Percentiles rank a stretch among this genome's conserved stretches.
These are phyloP conservation scores for Crenichthys baileyi DNA, from an alignment of 2,797 vertebrate genomes.

Conservation along the genomic window DNA sequence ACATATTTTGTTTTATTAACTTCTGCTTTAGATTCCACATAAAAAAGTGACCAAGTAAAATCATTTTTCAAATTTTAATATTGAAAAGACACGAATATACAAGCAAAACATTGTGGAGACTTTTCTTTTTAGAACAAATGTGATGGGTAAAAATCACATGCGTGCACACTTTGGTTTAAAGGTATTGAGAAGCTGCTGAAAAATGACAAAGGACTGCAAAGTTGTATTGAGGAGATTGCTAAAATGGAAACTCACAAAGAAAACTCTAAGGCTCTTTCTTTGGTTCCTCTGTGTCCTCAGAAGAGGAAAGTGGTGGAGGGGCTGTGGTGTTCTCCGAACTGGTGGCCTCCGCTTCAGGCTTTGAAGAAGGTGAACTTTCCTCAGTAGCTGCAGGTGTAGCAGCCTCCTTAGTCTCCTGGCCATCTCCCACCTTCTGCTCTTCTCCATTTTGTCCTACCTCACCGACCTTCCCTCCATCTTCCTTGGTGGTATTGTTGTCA, in stretches of 20 bases:
- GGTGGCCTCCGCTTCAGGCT: conserved; percentile 17
- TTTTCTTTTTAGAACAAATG: neutral
- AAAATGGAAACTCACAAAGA: conserved; percentile 17
- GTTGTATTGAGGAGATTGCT: conserved; percentile 11
- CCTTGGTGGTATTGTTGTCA: conserved; percentile 1
- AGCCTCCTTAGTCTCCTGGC: conserved; percentile 6
- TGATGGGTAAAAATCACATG: neutral
- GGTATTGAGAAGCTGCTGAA: conserved; percentile 10
- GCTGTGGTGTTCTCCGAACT: neutral
- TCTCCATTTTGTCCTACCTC: conserved; percentile 21
- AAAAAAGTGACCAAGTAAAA: neutral
- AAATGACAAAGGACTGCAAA: neutral
- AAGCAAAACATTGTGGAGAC: neutral
- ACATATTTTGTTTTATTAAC: neutral
- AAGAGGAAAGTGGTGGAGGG: neutral
- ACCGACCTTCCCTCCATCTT: conserved; percentile 16
- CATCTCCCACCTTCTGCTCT: conserved; percentile 20
- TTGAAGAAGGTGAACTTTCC: conserved; percentile 26
- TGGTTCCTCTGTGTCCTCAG: conserved; percentile 29
- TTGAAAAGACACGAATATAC: neutral
- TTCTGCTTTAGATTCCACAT: neutral
- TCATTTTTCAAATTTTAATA: conserved; percentile 1
- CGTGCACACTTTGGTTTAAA: neutral
- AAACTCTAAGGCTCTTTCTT: conserved; percentile 32
- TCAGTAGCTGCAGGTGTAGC: neutral